A percentile compares a stretch with the other conserved stretches of the same genome.
Conservation (phyloP, 2,113 vertebrate genomes). For the Neogale vison region DNA sequence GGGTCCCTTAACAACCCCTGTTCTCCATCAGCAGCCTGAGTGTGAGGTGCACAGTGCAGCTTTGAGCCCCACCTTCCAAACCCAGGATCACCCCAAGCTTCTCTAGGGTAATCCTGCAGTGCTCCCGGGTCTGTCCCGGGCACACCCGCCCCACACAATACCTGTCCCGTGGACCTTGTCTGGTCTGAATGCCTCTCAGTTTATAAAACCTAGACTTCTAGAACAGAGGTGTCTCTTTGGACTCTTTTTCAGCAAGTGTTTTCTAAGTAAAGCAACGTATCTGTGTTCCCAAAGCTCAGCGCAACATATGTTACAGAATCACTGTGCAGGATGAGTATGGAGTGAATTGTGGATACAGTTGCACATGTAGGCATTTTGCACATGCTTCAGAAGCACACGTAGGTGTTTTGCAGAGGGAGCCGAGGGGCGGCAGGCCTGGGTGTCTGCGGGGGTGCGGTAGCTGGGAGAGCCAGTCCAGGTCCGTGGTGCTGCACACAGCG, state of each 20-base stretch:
- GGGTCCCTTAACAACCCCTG: rapidly evolving
- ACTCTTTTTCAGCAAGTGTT: background rate
- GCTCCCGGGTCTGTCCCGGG: background rate
- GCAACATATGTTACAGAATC: background rate
- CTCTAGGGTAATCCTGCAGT: background rate
- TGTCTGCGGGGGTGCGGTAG: rapidly evolving
- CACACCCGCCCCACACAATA: rapidly evolving
- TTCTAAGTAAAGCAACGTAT: background rate
- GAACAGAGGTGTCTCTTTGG: background rate
- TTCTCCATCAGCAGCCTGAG: background rate
- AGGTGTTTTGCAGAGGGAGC: background rate
- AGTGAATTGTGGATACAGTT: background rate
- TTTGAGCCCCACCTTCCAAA: background rate
- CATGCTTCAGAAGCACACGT: background rate
- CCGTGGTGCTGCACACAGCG: background rate
- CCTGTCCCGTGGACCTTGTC: rapidly evolving
- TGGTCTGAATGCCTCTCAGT: background rate
- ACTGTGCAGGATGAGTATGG: background rate
- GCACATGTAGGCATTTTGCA: rapidly evolving
- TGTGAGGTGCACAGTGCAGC: background rate
- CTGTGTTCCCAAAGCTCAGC: background rate
- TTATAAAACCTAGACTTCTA: background rate
- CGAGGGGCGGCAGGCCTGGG: rapidly evolving
- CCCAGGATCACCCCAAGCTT: background rate
- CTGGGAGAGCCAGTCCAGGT: rapidly evolving